Evolutionary conservation across 2,113 vertebrate genomes (phyloP), one percentile per base, ranked within the genome.

Genomic region (Phalacrocorax brasilianus): DNA sequence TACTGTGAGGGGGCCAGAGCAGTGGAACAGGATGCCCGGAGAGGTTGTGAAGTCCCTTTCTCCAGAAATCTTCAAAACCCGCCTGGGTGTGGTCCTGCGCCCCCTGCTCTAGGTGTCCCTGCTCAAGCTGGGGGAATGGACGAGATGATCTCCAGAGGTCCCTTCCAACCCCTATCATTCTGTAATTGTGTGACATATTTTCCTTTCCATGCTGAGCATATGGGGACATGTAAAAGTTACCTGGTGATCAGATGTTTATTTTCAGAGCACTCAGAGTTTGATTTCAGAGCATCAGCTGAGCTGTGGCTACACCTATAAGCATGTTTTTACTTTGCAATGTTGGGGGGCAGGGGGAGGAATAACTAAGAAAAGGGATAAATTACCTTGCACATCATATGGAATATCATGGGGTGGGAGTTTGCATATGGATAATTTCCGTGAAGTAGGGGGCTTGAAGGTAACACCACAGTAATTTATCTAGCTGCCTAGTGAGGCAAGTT

Each of bases 401-500:
- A 81, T 90, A 93, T 89, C 84, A 92, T 3, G 4, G 44, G 66
- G 65, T 73, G 70, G 91, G 56, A 78, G 53, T 16, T 62, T 66
- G 77, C 89, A 76, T 66, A 83, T 40, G 71, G 93, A 72, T 71
- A 68, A 50, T 88, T 95, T 96, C 91, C 95, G 93, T 33, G 71
- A 89, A 89, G 78, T 7, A 7, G 93, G 81, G 89, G 94, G 77
- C 53, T 75, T 91, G 89, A 94, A 96, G 87, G 93, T 96, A 93
- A 96, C 50, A 42, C 27, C 30, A 45, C 53, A 62, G 81, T 91
- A 94, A 96, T 91, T 95, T 79, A 94, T 91, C 91, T 35, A 79
- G 50, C 87, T 94, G 81, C 40, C 89, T 94, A 78, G 81, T 35
- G 62, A 89, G 65, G 56, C 49, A 56, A 85, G 74, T 55, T 73